phyloP scores from a whole-genome alignment of 2,888 invertebrate species.

The Agonopterix heracliana region DNA sequence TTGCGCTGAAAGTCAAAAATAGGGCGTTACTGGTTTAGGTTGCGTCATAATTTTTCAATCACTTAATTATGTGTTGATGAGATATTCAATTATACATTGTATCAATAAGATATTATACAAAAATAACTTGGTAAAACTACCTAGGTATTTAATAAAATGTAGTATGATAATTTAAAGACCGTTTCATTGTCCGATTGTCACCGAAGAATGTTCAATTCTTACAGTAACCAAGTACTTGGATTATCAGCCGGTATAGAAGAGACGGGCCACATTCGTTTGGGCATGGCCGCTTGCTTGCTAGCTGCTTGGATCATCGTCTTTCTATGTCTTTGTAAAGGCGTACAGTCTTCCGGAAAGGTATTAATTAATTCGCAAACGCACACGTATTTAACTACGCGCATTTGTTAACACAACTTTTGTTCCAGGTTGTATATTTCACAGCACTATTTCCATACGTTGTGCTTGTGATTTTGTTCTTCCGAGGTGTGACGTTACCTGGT shows the following conservation, averaged over 20 bases:
- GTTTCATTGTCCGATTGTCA: too few relatives aligned
- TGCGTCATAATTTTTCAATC: too few relatives aligned
- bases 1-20: too few relatives aligned
- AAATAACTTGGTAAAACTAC: too few relatives aligned
- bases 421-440: constrained; percentile 83
- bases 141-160: neutral
- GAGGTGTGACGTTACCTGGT: constrained; percentile 87
- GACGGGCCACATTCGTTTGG: constrained; percentile 79
- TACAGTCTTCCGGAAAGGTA: constrained; percentile 86
- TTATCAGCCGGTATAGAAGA: constrained; percentile 85
- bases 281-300: constrained; percentile 84
- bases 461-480: constrained; percentile 83
- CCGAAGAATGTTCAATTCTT: constrained; percentile 14
- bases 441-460: constrained; percentile 86
- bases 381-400: too few relatives aligned
- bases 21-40: too few relatives aligned
- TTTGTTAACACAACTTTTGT: too few relatives aligned
- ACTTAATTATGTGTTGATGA: too few relatives aligned
- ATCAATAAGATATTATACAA: too few relatives aligned
- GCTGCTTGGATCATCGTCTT: constrained; percentile 88
- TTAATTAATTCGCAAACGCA: neutral
- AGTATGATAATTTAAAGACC: too few relatives aligned
- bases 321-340: constrained; percentile 85
- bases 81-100: too few relatives aligned
- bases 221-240: constrained; percentile 79